These are phyloP conservation scores for Acromyrmex echinatior DNA, from an alignment of 1,140 invertebrate genomes.

Conservation along the genomic window DNA sequence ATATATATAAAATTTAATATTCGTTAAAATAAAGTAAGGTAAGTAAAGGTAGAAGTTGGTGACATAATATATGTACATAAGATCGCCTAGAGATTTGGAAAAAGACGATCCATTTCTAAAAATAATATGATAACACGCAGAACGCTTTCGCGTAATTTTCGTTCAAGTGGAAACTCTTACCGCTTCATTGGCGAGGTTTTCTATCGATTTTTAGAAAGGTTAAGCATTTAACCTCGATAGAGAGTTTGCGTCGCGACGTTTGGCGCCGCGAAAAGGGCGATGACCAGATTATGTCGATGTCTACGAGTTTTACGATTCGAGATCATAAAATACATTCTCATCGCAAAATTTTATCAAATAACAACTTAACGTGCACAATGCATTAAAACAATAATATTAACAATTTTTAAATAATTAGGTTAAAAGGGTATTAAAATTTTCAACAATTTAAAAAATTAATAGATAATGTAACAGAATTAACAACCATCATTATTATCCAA, in stretches of 20 bases:
- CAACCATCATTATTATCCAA: neutral
- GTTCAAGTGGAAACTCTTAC: conserved; percentile 27
- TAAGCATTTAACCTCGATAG: conserved; percentile 25
- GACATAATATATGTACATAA: neutral
- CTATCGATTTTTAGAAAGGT: conserved; percentile 51
- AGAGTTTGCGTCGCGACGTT: conserved; percentile 13
- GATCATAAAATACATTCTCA: neutral
- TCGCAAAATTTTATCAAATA: neutral
- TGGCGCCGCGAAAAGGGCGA: conserved; percentile 8
- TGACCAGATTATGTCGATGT: neutral
- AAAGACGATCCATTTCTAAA: neutral
- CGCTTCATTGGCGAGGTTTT: conserved; percentile 25
- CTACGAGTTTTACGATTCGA: neutral
- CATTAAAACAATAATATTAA: neutral
- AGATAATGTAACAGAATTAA: neutral
- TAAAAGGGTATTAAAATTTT: too few species aligned
- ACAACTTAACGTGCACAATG: neutral
- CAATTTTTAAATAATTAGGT: neutral
- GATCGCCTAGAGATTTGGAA: neutral
- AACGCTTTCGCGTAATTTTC: conserved; percentile 27
- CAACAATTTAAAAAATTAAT: neutral
- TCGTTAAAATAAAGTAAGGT: too few species aligned
- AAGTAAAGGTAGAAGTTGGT: too few species aligned
- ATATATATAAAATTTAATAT: too few species aligned
- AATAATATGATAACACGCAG: conserved; percentile 23